Evolutionary conservation across 2,113 vertebrate species (phyloP).

Genomic region (Mola mola): DNA sequence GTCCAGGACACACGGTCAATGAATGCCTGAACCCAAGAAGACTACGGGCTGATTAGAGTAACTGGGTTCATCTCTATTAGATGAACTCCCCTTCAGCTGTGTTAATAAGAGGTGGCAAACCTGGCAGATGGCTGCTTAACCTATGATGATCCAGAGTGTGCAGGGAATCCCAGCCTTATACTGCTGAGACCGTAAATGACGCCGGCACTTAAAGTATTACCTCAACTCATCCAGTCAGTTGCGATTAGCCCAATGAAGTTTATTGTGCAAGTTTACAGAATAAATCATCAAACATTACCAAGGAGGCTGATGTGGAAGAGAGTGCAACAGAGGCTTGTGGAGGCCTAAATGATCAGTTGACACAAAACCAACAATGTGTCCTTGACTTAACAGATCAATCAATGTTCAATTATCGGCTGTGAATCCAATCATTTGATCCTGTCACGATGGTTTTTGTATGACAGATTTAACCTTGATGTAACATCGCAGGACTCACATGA

Average conservation of each 20-base stretch:
- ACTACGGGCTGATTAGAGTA: conserved; percentile 35
- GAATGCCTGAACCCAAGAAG: conserved; percentile 33
- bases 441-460: conserved; percentile 20
- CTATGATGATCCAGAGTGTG: conserved; percentile 17
- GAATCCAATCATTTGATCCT: conserved; percentile 30
- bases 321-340: neutral
- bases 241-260: too few relatives aligned
- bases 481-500: too few relatives aligned
- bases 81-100: conserved; percentile 13
- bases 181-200: too few relatives aligned
- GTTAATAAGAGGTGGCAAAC: conserved; percentile 37
- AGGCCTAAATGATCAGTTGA: neutral
- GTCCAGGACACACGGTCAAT: conserved; percentile 45
- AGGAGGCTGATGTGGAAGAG: neutral
- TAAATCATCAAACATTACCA: conserved; percentile 2
- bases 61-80: conserved; percentile 50
- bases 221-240: too few relatives aligned
- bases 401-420: conserved; percentile 49
- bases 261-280: too few relatives aligned
- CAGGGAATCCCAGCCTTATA: conserved; percentile 13
- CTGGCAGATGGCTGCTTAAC: conserved; percentile 40
- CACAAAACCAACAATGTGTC: conserved; percentile 6
- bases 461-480: too few relatives aligned
- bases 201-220: too few relatives aligned
- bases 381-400: conserved; percentile 41